Conservation (phyloP, 2,888 invertebrate species). For the Muschampia plurimacula region DNA sequence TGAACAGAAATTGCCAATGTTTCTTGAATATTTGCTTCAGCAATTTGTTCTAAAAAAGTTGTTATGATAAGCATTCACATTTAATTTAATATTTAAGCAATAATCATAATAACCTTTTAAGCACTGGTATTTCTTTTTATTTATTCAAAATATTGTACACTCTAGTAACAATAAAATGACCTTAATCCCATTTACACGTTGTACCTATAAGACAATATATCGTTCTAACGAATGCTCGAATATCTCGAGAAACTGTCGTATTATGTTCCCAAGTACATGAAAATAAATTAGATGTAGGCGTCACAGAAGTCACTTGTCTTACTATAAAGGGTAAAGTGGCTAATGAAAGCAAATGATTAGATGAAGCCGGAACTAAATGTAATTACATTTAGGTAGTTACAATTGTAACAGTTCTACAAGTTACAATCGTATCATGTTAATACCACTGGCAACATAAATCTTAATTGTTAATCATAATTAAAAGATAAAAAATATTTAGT, state of each 20-base stretch:
- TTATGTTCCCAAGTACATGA: conserved; percentile 27
- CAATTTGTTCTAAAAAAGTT: no score
- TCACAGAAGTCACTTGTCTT: conserved; percentile 13
- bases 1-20: background rate
- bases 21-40: background rate
- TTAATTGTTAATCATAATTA: no score
- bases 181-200: conserved; percentile 13
- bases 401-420: no score
- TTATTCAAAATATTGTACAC: background rate
- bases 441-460: no score
- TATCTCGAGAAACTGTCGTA: conserved; percentile 34
- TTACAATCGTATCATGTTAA: no score
- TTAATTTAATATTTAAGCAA: no score
- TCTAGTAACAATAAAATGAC: background rate
- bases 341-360: background rate
- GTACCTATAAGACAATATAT: conserved; percentile 2
- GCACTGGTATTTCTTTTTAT: no score
- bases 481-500: no score
- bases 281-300: conserved; percentile 32
- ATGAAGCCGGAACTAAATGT: background rate
- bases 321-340: background rate
- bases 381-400: no score
- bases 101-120: no score
- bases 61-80: no score
- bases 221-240: conserved; percentile 10